Evolutionary conservation across 2,888 invertebrate species (phyloP), one percentile per base, ranked within the genome.

Genomic region (Anorthoa munda): DNA sequence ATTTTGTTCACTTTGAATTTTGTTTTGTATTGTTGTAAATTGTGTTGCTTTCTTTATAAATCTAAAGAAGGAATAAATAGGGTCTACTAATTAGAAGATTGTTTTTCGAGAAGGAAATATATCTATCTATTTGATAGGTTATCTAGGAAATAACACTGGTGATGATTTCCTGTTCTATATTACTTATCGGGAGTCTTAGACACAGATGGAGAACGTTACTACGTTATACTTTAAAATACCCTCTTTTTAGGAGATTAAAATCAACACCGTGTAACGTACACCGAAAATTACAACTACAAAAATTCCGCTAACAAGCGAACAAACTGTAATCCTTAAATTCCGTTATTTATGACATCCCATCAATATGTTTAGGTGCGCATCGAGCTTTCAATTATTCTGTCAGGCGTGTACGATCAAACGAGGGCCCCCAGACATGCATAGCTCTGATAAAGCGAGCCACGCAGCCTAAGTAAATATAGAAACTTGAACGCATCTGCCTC

Each of bases 401-500:
- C 86, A 88, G 86, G 90, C 88, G 85, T 72, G 17, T 81, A 78
- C 86, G 89, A 87, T 87, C 88, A 87, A 88, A 86, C 87, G 86
- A 60, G 74, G 75, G 72, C 88, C 91, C 92, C 89, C 86, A 91
- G 93, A 91, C 93, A 89, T 93, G 93, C 93, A 93, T 86, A 84
- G 89, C 84, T 82, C 90, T 90, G 93, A 94, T 94, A 94, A 94
- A 92, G 79, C 90, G 89, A 90, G 90, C 81, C 86, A 89, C 91
- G 91, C 90, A 88, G 92, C 95, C 95, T 95, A 95, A 94, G 94
- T 91, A 95, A 95, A 95, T 93, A 95, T 79, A 85, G 86, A 87
- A 86, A 87, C 88, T 90, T 88, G 88, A 91, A 89, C 94, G 94
- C 95, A 95, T 95, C 95, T 95, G 95, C 94, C 90, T 84, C 87